phyloP scores from a whole-genome alignment of 2,113 vertebrate species.

The Fregetta grallaria region DNA sequence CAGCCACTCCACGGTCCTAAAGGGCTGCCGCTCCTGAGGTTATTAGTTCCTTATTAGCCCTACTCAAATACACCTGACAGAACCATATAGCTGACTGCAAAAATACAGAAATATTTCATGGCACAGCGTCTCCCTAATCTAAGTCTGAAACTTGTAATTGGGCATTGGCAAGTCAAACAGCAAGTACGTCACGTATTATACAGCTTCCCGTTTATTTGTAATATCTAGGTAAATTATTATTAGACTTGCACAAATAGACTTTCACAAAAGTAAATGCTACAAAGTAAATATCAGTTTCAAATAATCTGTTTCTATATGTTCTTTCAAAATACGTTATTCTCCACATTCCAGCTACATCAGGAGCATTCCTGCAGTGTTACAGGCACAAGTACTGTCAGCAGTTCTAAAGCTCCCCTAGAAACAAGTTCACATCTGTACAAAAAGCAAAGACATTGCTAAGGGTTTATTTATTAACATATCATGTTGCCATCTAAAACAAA shows the following conservation, averaged over 20 bases:
- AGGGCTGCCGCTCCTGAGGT: background rate
- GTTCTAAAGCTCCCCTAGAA: background rate
- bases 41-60: background rate
- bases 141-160: background rate
- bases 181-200: background rate
- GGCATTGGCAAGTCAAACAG: background rate
- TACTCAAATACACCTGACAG: background rate
- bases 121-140: background rate
- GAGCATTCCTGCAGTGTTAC: background rate
- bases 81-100: accelerated
- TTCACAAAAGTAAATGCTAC: background rate
- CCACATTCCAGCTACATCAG: background rate
- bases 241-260: background rate
- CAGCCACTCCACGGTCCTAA: background rate
- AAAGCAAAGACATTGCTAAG: background rate
- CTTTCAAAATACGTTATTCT: background rate
- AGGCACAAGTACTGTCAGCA: background rate
- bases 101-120: background rate
- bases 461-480: background rate
- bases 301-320: background rate
- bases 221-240: background rate
- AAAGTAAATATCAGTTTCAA: background rate
- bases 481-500: background rate
- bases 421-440: background rate
- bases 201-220: background rate